A percentile compares a stretch with the other conserved stretches of the same genome.
These are phyloP conservation scores for Probaryconus sp. DNA, from an alignment of 1,140 invertebrate species.

Conservation along the genomic window DNA sequence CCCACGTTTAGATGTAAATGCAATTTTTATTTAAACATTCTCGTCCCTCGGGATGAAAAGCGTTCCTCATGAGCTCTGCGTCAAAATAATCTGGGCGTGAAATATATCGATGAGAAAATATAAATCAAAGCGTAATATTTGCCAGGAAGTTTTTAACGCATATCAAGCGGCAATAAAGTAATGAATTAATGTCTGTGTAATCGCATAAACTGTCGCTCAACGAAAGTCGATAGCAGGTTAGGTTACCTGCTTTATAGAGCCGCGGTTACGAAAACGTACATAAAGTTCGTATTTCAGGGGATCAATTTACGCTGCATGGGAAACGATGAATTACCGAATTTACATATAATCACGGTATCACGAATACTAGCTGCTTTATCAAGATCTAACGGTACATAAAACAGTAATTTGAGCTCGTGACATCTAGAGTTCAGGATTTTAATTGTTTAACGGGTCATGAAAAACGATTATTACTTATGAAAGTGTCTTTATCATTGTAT, in stretches of 20 bases:
- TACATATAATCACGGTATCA: slow-evolving; percentile 19
- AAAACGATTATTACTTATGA: background rate
- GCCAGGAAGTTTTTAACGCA: background rate
- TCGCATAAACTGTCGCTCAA: slow-evolving; percentile 34
- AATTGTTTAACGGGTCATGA: slow-evolving; percentile 33
- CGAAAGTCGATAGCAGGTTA: slow-evolving; percentile 39
- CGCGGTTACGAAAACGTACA: slow-evolving; percentile 39
- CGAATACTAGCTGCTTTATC: slow-evolving; percentile 1
- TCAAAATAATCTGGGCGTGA: too few relatives aligned
- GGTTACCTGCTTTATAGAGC: slow-evolving; percentile 48
- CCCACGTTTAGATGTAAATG: too few relatives aligned
- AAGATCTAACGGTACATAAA: slow-evolving; percentile 36
- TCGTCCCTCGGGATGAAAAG: too few relatives aligned
- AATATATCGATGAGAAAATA: background rate
- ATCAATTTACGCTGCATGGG: slow-evolving; percentile 43
- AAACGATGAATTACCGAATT: slow-evolving; percentile 48
- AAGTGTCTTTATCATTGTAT: too few relatives aligned
- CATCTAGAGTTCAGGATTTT: background rate
- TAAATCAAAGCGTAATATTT: slow-evolving; percentile 27
- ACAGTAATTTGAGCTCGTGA: slow-evolving; percentile 30
- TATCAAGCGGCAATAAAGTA: slow-evolving; percentile 30
- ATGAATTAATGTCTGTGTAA: slow-evolving; percentile 48
- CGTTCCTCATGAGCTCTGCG: too few relatives aligned
- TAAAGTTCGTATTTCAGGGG: slow-evolving; percentile 47
- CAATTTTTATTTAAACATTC: too few relatives aligned